phyloP scores from a whole-genome alignment of 2,888 invertebrate genomes.

The Philaethria dido region DNA sequence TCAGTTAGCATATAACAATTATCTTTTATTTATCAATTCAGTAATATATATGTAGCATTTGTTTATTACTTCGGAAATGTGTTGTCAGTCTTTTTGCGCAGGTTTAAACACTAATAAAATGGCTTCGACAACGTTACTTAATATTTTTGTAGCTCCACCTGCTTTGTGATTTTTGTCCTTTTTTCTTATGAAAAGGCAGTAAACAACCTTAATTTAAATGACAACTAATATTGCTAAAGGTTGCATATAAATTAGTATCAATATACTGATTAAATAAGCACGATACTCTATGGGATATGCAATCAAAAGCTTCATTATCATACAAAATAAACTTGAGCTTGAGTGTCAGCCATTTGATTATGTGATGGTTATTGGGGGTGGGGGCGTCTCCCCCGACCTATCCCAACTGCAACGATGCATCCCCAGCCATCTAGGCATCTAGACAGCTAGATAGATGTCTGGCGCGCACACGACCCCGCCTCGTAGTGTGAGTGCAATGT shows the following conservation, averaged over 20 bases:
- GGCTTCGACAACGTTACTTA: too few relatives aligned
- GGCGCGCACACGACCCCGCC: constrained; percentile 43
- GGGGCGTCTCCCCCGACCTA: constrained; percentile 70
- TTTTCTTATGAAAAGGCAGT: background rate
- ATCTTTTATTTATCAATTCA: too few relatives aligned
- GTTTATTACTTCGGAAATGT: too few relatives aligned
- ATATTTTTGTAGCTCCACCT: too few relatives aligned
- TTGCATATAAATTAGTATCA: background rate
- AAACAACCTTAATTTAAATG: background rate
- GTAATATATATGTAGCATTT: too few relatives aligned
- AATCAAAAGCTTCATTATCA: constrained; percentile 36
- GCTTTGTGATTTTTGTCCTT: background rate
- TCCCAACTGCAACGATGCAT: constrained; percentile 78
- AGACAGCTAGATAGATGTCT: constrained; percentile 68
- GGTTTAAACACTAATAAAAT: too few relatives aligned
- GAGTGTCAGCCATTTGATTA: constrained; percentile 62
- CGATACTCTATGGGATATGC: constrained; percentile 22
- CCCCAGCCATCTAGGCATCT: constrained; percentile 52
- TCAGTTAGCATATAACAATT: too few relatives aligned
- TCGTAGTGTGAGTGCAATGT: constrained; percentile 31
- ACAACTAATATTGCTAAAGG: background rate
- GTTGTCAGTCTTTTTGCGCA: too few relatives aligned
- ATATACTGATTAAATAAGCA: constrained; percentile 16
- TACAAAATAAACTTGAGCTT: constrained; percentile 40
- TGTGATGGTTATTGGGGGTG: constrained; percentile 55